These are phyloP conservation scores for Caenorhabditis sp. DNA, from an alignment of 2,888 invertebrate genomes.

Conservation along the genomic window DNA sequence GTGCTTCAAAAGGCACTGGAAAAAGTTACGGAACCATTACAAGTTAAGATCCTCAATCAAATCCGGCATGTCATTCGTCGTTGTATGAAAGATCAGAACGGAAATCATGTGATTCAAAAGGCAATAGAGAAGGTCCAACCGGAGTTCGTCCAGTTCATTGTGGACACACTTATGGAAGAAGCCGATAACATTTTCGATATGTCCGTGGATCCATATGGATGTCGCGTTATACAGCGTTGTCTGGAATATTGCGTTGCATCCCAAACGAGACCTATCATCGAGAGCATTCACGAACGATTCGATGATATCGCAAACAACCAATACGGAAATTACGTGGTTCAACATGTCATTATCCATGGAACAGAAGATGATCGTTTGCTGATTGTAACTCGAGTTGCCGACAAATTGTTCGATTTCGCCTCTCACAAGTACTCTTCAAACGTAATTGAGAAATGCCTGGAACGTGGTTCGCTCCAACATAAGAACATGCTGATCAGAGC, in stretches of 20 bases:
- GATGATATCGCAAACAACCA: conserved; percentile 83
- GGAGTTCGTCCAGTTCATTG: conserved; percentile 93
- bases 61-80: conserved; percentile 86
- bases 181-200: conserved; percentile 88
- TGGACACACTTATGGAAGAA: conserved; percentile 86
- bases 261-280: conserved; percentile 91
- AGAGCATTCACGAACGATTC: conserved; percentile 95
- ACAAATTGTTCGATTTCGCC: conserved; percentile 90
- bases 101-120: conserved; percentile 96
- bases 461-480: conserved; percentile 95
- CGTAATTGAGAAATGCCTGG: conserved; percentile 99
- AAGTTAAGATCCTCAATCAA: conserved; percentile 53
- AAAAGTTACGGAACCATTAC: conserved; percentile 74
- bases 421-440: conserved; percentile 99
- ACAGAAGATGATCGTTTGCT: conserved; percentile 96
- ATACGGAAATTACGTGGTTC: conserved; percentile 93
- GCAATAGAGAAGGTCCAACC: conserved; percentile 99
- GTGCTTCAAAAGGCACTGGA: conserved; percentile 99
- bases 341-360: conserved; percentile 97
- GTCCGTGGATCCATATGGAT: conserved; percentile 99
- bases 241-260: conserved; percentile 97
- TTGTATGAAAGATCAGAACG: conserved; percentile 99
- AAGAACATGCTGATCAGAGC: conserved; percentile 96
- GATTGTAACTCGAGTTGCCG: conserved; percentile 88
- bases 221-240: conserved; percentile 98